Evolutionary conservation across 2,797 vertebrate species (phyloP), one percentile per base, ranked within the genome.

Genomic region (Hybognathus amarus): DNA sequence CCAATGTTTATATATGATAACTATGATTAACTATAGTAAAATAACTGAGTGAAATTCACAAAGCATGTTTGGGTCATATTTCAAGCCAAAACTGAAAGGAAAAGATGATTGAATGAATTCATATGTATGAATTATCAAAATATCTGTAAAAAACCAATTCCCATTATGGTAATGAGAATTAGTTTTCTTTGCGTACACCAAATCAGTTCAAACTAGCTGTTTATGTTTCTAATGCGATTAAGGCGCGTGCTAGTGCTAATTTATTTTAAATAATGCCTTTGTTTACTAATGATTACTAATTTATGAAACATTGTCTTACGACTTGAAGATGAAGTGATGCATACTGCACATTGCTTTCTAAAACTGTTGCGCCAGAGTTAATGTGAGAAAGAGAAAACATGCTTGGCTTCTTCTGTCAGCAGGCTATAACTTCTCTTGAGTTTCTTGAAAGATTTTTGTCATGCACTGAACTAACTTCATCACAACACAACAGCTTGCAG

Each of bases 321-420:
- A 56, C 11, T 56, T 38, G 11, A 20, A 50, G 45, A 54, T 54
- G 2, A 56, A 56, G 30, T 56, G 15, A 56, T 75, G 17, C 38
- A 77, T 77, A 45, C 56, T 63, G 15, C 63, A 20, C 56, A 63
- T 27, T 40, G 66, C 36, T 36, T 63, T 36, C 68, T 45, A 18
- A n/a, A 11, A n/a, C 30, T 38, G 13, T 27, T 64, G 75, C 40
- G 24, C 77, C 20, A 24, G 47, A 13, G 42, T 68, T 18, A 64
- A 42, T 30, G 42, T 15, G 27, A 54, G 59, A 83, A 64, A 78
- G n/a, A 10, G 50, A 73, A 84, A 84, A 87, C 84, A 69, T 66
- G 84, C 63, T 79, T 27, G 36, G 56, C 75, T 71, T 86, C 75
- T 84, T 79, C 69, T 82, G 82, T 86, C 87, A 84, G 27, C 77